Evolutionary conservation across 2,113 vertebrate genomes (phyloP), one percentile per base, ranked within the genome.

Genomic region (Poicephalus gulielmi): DNA sequence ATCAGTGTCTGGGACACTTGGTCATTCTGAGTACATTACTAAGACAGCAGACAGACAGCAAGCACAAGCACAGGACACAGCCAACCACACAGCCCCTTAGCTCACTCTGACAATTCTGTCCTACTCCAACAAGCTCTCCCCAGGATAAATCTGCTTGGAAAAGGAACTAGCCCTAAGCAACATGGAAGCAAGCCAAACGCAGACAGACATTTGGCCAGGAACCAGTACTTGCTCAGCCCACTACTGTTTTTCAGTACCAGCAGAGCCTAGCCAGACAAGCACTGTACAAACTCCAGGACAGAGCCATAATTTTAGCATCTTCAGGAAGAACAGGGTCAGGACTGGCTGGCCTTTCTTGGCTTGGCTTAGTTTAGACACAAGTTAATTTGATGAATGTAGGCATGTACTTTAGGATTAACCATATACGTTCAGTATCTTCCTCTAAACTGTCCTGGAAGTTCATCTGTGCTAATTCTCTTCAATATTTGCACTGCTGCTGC

Each of bases 151-250:
- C 37, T 81, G 55, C 52, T 95, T 49, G 8, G 76, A 68, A 63
- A 76, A 86, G 43, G 18, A 89, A n/a, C 63, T 53, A 92, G 44
- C 49, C 52, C 31, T 77, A 66, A 62, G 25, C 43, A 55, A n/a
- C 11, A 5, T 35, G 46, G 68, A 74, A 83, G 83, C 13, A 63
- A 92, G 63, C 92, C 88, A 93, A 77, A 86, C 16, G 2, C 63
- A 92, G 41, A 59, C 53, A 94, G 57, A 83, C 15, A 81, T 67
- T 86, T 90, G 90, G 63, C 88, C 37, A 70, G 37, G n/a, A 96
- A 86, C 8, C 76, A 93, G 68, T 5, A 50, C 28, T 78, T 70
- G 19, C 60, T 70, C 11, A 57, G 31, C 24, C 25, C 63, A 66
- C 41, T 71, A 35, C 66, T 59, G 62, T 79, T 93, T 86, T 93